Conservation (phyloP, 2,113 vertebrate genomes). For the Heterotis niloticus region DNA sequence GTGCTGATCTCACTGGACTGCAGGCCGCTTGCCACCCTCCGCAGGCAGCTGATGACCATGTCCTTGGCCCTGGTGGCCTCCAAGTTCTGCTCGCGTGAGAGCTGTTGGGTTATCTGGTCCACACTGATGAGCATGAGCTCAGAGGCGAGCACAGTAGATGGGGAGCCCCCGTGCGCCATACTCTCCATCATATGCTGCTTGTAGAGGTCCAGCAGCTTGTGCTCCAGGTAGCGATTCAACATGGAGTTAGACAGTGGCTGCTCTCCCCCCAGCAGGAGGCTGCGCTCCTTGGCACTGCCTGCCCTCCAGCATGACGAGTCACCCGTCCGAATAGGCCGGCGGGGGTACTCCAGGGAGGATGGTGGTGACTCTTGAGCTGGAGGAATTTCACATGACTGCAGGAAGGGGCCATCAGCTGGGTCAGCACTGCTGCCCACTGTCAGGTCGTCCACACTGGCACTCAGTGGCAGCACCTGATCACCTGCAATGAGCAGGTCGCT, state of each 20-base stretch:
- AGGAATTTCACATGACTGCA: conserved; percentile 84
- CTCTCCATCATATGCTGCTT: conserved; percentile 89
- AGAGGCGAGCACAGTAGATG: conserved; percentile 78
- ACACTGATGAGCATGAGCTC: conserved; percentile 84
- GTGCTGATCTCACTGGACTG: conserved; percentile 89
- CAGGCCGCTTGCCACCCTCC: conserved; percentile 76
- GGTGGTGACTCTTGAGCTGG: conserved; percentile 63
- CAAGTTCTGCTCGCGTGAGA: conserved; percentile 85
- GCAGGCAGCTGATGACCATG: conserved; percentile 83
- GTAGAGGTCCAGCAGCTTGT: conserved; percentile 87
- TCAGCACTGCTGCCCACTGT: conserved; percentile 58
- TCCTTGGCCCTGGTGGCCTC: conserved; percentile 84
- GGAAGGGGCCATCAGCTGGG: conserved; percentile 67
- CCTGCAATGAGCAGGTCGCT: conserved; percentile 89
- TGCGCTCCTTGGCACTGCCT: conserved; percentile 70
- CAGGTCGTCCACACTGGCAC: conserved; percentile 63
- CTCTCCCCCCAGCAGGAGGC: conserved; percentile 71
- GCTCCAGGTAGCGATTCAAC: conserved; percentile 87
- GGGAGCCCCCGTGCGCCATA: conserved; percentile 59
- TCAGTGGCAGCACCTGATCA: conserved; percentile 82
- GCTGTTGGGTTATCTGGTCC: conserved; percentile 86
- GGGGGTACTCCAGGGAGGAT: conserved; percentile 31
- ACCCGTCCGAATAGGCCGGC: conserved; percentile 47
- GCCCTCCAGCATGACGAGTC: conserved; percentile 74
- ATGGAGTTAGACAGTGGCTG: conserved; percentile 85